Percentiles rank a stretch among this genome's conserved stretches.
These are phyloP conservation scores for Otis tarda DNA, from an alignment of 2,113 vertebrate genomes.

Conservation along the genomic window DNA sequence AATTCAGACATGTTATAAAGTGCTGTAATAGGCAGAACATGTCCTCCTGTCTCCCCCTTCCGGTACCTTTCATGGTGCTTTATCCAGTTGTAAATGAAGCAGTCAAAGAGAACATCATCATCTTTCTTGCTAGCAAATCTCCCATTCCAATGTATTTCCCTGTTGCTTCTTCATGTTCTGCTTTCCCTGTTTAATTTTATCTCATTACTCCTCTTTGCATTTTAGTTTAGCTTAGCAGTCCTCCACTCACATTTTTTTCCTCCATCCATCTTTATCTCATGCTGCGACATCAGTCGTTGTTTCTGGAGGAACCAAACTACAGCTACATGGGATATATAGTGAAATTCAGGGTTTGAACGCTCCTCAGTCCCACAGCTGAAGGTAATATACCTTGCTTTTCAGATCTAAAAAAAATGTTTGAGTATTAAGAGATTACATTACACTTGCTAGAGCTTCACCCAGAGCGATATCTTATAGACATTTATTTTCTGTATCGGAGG, in stretches of 20 bases:
- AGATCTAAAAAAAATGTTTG: not conserved
- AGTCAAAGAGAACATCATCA: not conserved
- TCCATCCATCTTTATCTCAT: not conserved
- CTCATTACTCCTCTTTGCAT: not conserved
- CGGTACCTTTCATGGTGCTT: not conserved
- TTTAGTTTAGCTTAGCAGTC: not conserved
- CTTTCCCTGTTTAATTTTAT: not conserved
- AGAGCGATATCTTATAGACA: not conserved
- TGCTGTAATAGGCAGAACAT: accelerated
- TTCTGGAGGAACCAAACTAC: not conserved
- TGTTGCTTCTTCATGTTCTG: not conserved
- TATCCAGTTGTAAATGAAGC: not conserved
- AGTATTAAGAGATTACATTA: not conserved
- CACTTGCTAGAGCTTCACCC: not conserved
- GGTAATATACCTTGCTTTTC: not conserved
- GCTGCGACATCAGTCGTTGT: not conserved
- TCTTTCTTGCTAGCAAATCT: not conserved
- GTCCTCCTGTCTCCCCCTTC: not conserved
- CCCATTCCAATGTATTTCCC: not conserved
- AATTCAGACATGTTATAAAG: not conserved
- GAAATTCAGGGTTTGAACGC: not conserved
- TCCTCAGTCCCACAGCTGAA: not conserved
- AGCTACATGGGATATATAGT: not conserved
- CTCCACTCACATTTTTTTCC: not conserved
- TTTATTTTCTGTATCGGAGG: not conserved